Base-by-base conservation (phyloP, 2,113 vertebrate genomes). In the Mola mola region DNA sequence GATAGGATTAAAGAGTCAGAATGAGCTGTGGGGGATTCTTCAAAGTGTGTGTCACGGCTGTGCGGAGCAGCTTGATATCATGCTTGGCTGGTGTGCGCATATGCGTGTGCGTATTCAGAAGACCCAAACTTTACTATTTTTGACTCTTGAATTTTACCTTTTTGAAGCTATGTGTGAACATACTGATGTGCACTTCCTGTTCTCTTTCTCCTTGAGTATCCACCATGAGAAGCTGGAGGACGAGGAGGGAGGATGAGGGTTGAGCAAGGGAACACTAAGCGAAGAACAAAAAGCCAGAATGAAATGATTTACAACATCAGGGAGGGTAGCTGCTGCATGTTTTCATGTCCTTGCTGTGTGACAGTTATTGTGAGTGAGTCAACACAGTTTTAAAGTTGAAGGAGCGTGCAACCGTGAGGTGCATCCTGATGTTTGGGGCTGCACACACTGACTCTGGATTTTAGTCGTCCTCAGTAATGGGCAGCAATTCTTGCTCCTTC, bases 401-500 rank as follows among this genome's bases (percentile, higher is more conserved):
- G 25, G 16, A 13, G 25, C 38, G 20, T 24, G 47, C 15, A 24
- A 4, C n/a, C 42, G 47, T 46, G 28, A 29, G 6, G n/a, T n/a
- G n/a, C 28, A 7, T 29, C 28, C 50, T 57, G 5, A 34, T 62
- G 24, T 70, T 12, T 64, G n/a, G 50, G 37, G 5, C 16, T 29
- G 26, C 34, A 38, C 25, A 46, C 66, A 33, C 40, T 22, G 6
- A 41, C 48, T 61, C 44, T 34, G 70, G 51, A 47, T 49, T 64
- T 62, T 69, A 79, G 87, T 83, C 55, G 83, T 79, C 84, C 82
- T 81, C 70, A 79, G 83, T 86, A 74, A 55, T 34, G 67, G 53
- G 44, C 49, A 66, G 56, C 42, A 59, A 33, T 9, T 6, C 6
- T 40, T 15, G 16, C 16, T n/a, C 37, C 37, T 19, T 15, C 36